Conservation (phyloP, 2,888 invertebrate species). For the Chrysolina americana region DNA sequence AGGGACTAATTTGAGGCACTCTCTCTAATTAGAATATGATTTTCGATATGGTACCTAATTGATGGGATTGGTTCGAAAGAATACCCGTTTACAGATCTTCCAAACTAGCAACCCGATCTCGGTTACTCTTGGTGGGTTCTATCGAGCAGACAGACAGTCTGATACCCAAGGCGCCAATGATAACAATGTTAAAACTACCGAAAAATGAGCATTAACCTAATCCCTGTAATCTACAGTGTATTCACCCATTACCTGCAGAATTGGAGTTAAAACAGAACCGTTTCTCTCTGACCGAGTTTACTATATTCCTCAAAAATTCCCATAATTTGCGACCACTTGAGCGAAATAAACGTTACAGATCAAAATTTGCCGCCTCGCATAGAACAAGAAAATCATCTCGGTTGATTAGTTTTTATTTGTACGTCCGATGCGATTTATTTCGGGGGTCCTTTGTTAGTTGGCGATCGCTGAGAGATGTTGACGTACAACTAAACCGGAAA, state of each 20-base stretch:
- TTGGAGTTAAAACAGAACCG: conserved; percentile 52
- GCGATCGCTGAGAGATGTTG: conserved; percentile 45
- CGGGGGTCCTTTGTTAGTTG: conserved; percentile 53
- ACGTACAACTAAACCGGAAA: conserved; percentile 48
- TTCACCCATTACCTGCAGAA: conserved; percentile 54
- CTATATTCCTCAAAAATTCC: conserved; percentile 46
- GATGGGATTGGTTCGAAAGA: too few species aligned
- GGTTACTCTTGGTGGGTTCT: neutral
- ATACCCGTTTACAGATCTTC: neutral
- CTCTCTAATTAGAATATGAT: too few species aligned
- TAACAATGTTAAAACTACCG: conserved; percentile 60
- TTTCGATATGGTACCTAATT: too few species aligned
- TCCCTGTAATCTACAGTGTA: conserved; percentile 59
- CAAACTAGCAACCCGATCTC: neutral
- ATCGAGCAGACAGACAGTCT: conserved; percentile 43
- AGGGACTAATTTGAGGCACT: too few species aligned
- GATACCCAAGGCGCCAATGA: conserved; percentile 58
- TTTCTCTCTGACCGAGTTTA: conserved; percentile 35
- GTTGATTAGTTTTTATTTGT: conserved; percentile 60
- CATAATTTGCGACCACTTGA: conserved; percentile 62
- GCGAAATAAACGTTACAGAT: conserved; percentile 65
- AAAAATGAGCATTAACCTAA: conserved; percentile 63
- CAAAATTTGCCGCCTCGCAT: conserved; percentile 57
- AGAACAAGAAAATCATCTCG: conserved; percentile 59
- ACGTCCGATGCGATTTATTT: conserved; percentile 56